phyloP scores from a whole-genome alignment of 2,113 vertebrate genomes.

The Halichoerus grypus region DNA sequence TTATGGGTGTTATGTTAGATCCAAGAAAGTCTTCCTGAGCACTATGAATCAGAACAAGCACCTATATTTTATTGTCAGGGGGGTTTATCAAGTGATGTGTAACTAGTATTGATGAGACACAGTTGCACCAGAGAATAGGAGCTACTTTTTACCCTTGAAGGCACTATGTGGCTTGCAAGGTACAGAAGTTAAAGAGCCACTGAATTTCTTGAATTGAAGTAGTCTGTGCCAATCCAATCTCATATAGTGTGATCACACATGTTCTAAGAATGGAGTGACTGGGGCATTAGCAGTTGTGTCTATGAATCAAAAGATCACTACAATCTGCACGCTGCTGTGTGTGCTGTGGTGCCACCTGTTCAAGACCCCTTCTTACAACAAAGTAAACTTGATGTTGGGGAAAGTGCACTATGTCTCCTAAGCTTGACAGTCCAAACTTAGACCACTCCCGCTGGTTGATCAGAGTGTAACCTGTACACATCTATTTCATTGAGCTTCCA shows the following conservation, averaged over 20 bases:
- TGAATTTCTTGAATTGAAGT: constrained; percentile 22
- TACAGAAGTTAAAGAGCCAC: background rate
- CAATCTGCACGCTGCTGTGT: background rate
- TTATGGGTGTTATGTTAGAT: background rate
- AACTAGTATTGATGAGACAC: background rate
- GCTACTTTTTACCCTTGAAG: background rate
- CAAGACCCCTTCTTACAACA: background rate
- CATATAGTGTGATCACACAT: background rate
- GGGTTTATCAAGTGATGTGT: constrained; percentile 23
- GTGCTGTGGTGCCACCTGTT: background rate
- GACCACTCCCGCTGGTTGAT: background rate
- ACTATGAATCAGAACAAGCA: background rate
- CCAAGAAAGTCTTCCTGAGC: background rate
- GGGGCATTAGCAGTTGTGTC: background rate
- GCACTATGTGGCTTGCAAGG: background rate
- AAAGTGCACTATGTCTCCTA: background rate
- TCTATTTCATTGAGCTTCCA: background rate
- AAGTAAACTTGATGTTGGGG: background rate
- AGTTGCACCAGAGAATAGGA: background rate
- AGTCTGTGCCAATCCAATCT: background rate
- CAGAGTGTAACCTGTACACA: background rate
- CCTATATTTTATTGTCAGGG: background rate
- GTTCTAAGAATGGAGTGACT: background rate
- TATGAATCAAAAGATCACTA: background rate
- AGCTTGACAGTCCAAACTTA: background rate